These are phyloP conservation scores for Trachelus troglodyta DNA, from an alignment of 2,888 invertebrate genomes.

Conservation along the genomic window DNA sequence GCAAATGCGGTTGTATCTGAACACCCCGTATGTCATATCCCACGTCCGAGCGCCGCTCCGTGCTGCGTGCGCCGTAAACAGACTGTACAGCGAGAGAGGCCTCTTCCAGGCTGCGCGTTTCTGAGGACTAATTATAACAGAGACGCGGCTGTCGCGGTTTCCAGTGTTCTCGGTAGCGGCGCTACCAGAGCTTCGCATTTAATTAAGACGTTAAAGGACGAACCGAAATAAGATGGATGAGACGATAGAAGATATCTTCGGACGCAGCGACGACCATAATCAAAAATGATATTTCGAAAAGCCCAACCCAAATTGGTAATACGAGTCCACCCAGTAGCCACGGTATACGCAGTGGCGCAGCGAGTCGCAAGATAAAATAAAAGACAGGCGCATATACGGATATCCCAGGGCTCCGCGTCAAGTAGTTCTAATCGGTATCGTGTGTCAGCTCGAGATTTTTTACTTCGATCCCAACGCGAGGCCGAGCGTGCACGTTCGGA, in stretches of 20 bases:
- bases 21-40: background rate
- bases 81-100: too few relatives aligned
- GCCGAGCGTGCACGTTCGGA: background rate
- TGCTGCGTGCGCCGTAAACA: too few relatives aligned
- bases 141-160: background rate
- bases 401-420: background rate
- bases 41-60: background rate
- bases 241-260: background rate
- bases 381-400: background rate
- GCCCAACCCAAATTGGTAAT: background rate
- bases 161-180: background rate
- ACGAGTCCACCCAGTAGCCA: too few relatives aligned
- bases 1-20: background rate
- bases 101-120: background rate
- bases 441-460: background rate
- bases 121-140: slow-evolving; percentile 6
- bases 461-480: background rate
- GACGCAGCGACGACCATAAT: background rate
- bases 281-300: background rate
- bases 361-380: background rate
- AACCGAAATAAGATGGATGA: background rate
- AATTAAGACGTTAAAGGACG: background rate
- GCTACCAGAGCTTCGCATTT: background rate
- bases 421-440: background rate
- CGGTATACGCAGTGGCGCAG: too few relatives aligned